phyloP scores from a whole-genome alignment of 2,113 vertebrate genomes.

The Xyliphius kryptos region DNA sequence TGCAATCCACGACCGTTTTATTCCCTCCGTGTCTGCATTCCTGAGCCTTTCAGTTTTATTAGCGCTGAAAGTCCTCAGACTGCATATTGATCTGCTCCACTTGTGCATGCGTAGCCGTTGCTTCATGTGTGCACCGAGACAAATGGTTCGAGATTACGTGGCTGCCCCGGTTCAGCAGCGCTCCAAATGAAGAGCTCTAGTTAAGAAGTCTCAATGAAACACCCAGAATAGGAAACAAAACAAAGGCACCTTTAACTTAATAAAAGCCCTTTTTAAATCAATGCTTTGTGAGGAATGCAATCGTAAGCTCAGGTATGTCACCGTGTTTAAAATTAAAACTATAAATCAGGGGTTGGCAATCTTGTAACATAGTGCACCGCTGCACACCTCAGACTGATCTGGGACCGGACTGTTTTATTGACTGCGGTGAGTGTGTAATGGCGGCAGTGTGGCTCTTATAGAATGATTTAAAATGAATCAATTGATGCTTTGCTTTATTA shows the following conservation, averaged over 20 bases:
- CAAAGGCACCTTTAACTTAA: neutral
- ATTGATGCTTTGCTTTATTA: too few species aligned
- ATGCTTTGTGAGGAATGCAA: neutral
- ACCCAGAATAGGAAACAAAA: conserved; percentile 2
- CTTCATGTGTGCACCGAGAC: conserved; percentile 22
- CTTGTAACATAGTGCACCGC: too few species aligned
- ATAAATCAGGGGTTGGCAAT: neutral
- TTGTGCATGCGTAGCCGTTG: conserved; percentile 37
- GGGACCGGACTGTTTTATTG: too few species aligned
- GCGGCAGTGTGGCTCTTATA: too few species aligned
- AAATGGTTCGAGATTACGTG: conserved; percentile 31
- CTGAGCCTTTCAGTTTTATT: conserved; percentile 32
- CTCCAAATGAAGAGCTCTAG: conserved; percentile 8
- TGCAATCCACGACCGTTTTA: conserved; percentile 3
- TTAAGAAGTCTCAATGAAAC: neutral
- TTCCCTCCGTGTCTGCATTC: neutral
- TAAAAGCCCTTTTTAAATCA: neutral
- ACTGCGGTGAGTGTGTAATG: too few species aligned
- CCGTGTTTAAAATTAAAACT: neutral
- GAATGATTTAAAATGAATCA: too few species aligned
- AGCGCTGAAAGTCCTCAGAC: conserved; percentile 23
- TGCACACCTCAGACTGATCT: too few species aligned
- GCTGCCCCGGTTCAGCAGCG: conserved; percentile 13
- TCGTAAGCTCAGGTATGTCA: neutral
- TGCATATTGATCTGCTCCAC: conserved; percentile 38